These are phyloP conservation scores for Rhinichthys osculus DNA, from an alignment of 2,797 vertebrate genomes.

Conservation along the genomic window DNA sequence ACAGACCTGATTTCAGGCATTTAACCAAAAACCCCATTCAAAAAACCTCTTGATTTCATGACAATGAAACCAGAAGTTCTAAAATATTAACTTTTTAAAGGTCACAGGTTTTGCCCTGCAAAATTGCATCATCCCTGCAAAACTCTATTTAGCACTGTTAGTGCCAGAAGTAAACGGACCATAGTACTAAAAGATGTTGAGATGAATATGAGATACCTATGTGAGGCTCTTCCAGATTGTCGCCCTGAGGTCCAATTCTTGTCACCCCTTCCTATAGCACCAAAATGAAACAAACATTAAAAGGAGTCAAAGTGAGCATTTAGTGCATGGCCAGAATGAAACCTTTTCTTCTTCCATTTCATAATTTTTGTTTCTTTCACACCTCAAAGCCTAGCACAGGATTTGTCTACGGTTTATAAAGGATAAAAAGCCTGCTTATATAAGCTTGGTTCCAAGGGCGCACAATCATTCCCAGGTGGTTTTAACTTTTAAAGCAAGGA, in stretches of 20 bases:
- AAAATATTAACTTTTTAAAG: neutral
- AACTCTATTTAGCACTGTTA: neutral
- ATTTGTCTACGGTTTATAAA: conserved; percentile 64
- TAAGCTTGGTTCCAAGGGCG: conserved; percentile 52
- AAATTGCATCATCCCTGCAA: neutral
- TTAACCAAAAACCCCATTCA: neutral
- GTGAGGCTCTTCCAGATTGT: conserved; percentile 83
- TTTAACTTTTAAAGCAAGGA: conserved; percentile 65
- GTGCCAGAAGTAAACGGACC: neutral
- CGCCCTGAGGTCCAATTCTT: conserved; percentile 87
- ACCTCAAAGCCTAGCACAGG: neutral
- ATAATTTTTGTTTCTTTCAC: conserved; percentile 23
- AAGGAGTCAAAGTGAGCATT: conserved; percentile 21
- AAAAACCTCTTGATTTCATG: neutral
- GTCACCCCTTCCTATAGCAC: conserved; percentile 90
- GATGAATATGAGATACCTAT: conserved; percentile 82
- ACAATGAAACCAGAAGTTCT: neutral
- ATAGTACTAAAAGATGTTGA: neutral
- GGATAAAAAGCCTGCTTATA: conserved; percentile 64
- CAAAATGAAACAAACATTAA: conserved; percentile 42
- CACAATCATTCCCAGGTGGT: conserved; percentile 69
- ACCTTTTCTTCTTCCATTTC: neutral
- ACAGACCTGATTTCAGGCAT: neutral
- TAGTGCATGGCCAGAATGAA: conserved; percentile 25
- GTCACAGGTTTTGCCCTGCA: neutral